These are phyloP conservation scores for Philereme transversata DNA, from an alignment of 2,888 invertebrate genomes.

Conservation along the genomic window DNA sequence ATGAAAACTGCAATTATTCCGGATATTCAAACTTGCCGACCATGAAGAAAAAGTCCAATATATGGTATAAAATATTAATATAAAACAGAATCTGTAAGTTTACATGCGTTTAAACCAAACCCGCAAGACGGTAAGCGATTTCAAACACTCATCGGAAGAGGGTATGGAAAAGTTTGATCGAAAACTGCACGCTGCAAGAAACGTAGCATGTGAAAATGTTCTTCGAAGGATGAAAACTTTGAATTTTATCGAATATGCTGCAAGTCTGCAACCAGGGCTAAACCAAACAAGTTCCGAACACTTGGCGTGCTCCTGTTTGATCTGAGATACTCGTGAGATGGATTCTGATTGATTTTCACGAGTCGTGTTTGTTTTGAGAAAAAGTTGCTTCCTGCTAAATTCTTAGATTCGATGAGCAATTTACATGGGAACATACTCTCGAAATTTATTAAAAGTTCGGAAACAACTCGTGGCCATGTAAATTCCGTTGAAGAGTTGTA, in stretches of 20 bases:
- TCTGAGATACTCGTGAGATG: conserved; percentile 63
- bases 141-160: conserved; percentile 52
- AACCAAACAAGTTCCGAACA: conserved; percentile 68
- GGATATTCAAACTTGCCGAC: no score
- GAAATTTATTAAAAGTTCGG: conserved; percentile 13
- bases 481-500: conserved; percentile 1
- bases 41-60: no score
- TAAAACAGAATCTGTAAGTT: not conserved
- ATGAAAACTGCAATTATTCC: no score
- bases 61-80: no score
- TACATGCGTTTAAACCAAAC: conserved; percentile 14
- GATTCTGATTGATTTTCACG: conserved; percentile 74
- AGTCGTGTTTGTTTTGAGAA: conserved; percentile 58
- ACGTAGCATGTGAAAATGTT: conserved; percentile 66
- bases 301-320: conserved; percentile 64
- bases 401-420: conserved; percentile 15
- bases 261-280: conserved; percentile 58
- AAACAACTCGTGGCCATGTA: conserved; percentile 5
- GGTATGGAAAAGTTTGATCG: conserved; percentile 77
- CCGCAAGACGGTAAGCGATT: conserved; percentile 30
- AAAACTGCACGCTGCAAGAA: conserved; percentile 73
- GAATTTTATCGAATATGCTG: conserved; percentile 74
- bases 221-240: conserved; percentile 53
- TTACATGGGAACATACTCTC: conserved; percentile 6
- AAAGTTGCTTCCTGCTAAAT: conserved; percentile 41